Evolutionary conservation across 2,797 vertebrate species (phyloP).

Genomic region (Pantherophis alleghaniensis): DNA sequence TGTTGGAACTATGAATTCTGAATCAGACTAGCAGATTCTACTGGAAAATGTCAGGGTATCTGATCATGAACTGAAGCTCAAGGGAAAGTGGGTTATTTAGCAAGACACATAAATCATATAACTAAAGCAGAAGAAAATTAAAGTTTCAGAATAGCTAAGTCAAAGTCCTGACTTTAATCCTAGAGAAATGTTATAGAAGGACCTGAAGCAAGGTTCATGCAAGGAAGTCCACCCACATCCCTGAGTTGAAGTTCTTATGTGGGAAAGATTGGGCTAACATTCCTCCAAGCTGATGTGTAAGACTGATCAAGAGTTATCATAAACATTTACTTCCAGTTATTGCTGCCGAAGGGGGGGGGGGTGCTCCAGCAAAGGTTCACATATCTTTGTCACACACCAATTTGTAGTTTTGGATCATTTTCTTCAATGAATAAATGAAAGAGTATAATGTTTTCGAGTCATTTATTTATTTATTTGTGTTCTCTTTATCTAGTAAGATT

Average conservation of each 20-base stretch:
- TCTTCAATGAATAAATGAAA: neutral
- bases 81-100: neutral
- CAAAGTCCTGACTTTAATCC: neutral
- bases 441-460: neutral
- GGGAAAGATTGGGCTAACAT: neutral
- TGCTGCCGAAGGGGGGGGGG: neutral
- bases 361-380: neutral
- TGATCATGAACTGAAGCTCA: neutral
- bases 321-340: neutral
- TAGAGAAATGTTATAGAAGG: neutral
- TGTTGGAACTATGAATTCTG: neutral
- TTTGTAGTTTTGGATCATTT: neutral
- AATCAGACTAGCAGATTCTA: neutral
- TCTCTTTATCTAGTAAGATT: neutral
- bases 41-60: neutral
- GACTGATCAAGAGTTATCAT: neutral
- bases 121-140: neutral
- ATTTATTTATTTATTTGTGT: neutral
- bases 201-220: neutral
- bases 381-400: neutral
- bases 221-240: neutral
- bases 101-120: neutral
- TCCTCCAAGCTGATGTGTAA: neutral
- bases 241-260: neutral
- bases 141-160: neutral